Base-by-base conservation (phyloP, 1,140 invertebrate genomes). In the Drosophila pallidifrons region DNA sequence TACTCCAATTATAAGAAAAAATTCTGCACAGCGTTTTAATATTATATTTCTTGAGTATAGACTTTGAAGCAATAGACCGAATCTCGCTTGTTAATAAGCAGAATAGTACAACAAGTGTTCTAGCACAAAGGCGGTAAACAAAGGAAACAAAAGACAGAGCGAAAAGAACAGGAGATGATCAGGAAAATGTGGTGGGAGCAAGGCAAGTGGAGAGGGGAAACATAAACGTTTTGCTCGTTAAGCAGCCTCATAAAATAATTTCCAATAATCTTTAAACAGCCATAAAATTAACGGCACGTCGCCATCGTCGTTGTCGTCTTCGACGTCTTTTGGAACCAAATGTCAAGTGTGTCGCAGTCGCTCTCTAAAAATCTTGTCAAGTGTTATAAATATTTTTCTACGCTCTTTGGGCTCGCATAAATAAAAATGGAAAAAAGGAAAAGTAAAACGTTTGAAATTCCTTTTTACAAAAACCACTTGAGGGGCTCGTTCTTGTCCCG, bases 241-340 rank as follows among this genome's bases (percentile, higher is more conserved):
- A 74, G 77, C 59, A 71, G 87, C 71, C 80, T 65, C 85, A 83
- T 88, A 88, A 88, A 88, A 88, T 89, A 81, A 73, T 88, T 88
- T 88, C 83, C 85, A 88, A 88, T 88, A 88, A 88, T 89, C 77
- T 89, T 88, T 89, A 89, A 88, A 88, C 80, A 78, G 45, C 77
- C 83, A 88, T 88, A 70, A 88, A 88, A 88, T 88, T 89, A 88
- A 89, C 83, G 83, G 83, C 80, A 80, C 73, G 82, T 73, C 70
- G 78, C 70, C 65, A 77, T 81, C 43, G 61, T 82, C 49, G 49
- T 59, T 45, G 66, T 71, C 41, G 20, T 55, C 59, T 30, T 79
- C 55, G 43, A 38, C 7, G 10, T 57, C 79, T 25, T 41, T 46
- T 15, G 30, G 55, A 25, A 54, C 13, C 16, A 20, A 52, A 64